Evolutionary conservation across 2,113 vertebrate genomes (phyloP).

Genomic region (Ivindomyrus marchei): DNA sequence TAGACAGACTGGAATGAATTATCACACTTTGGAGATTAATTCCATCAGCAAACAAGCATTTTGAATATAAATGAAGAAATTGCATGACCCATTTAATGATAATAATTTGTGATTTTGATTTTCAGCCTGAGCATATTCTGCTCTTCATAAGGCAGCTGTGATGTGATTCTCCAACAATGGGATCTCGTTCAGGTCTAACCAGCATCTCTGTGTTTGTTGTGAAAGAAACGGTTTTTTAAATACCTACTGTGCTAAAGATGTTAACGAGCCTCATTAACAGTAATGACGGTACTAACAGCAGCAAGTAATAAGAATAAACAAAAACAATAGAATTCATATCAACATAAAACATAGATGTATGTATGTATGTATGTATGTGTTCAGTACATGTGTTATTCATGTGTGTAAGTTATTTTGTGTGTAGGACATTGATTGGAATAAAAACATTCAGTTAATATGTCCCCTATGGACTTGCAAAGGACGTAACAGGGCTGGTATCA

Average conservation of each 20-base stretch:
- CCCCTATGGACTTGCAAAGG: neutral
- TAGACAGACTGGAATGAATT: neutral
- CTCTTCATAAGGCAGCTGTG: neutral
- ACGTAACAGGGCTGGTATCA: neutral
- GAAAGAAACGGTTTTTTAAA: neutral
- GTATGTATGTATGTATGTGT: neutral
- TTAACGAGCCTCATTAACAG: neutral
- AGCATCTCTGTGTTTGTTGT: neutral
- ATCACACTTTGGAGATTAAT: conserved; percentile 4
- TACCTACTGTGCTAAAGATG: neutral
- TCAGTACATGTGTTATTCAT: neutral
- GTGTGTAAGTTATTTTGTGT: neutral
- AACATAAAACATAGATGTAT: neutral
- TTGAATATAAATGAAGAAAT: conserved; percentile 10
- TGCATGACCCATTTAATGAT: neutral
- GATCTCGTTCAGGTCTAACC: neutral
- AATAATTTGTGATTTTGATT: conserved; percentile 9
- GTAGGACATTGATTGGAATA: neutral
- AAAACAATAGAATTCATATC: neutral
- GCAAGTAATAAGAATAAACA: conserved; percentile 15
- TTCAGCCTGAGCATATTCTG: neutral
- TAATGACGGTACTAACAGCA: neutral
- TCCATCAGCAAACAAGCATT: conserved; percentile 1
- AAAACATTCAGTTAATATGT: neutral
- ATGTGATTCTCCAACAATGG: neutral